A percentile compares a stretch with the other conserved stretches of the same genome.
These are phyloP conservation scores for Eufriesea mexicana DNA, from an alignment of 1,140 invertebrate species.

Conservation along the genomic window DNA sequence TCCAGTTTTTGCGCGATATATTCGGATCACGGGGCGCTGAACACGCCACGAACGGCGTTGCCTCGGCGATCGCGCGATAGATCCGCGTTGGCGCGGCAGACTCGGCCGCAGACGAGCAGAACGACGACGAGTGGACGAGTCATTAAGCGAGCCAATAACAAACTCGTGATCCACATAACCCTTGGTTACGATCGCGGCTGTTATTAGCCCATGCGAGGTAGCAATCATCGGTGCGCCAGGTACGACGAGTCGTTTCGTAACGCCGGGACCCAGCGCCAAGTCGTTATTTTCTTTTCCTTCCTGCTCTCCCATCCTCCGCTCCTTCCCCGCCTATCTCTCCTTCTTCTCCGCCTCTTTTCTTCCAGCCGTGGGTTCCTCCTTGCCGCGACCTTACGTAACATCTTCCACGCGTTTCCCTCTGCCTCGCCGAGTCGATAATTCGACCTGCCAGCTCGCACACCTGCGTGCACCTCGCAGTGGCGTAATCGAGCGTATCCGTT, in stretches of 20 bases:
- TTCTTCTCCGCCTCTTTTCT: too few species aligned
- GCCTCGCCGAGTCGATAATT: conserved; percentile 48
- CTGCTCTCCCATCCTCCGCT: neutral
- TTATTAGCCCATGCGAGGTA: conserved; percentile 58
- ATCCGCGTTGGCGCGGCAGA: conserved; percentile 42
- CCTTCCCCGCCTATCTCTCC: neutral
- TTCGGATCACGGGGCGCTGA: conserved; percentile 16
- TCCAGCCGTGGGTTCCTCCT: neutral
- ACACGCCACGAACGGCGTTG: neutral
- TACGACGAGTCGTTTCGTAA: conserved; percentile 59
- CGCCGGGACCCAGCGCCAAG: conserved; percentile 35
- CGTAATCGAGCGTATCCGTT: conserved; percentile 16
- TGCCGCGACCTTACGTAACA: conserved; percentile 59
- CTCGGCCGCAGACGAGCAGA: neutral
- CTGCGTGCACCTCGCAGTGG: conserved; percentile 43
- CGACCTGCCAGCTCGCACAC: conserved; percentile 40
- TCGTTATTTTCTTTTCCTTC: conserved; percentile 51
- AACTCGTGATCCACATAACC: conserved; percentile 67
- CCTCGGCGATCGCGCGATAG: neutral
- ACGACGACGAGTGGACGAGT: conserved; percentile 48
- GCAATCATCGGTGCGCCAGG: conserved; percentile 54
- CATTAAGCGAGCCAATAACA: conserved; percentile 68
- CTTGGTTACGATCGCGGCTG: conserved; percentile 59
- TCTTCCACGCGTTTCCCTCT: conserved; percentile 38
- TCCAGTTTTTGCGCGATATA: conserved; percentile 22